Evolutionary conservation across 2,113 vertebrate species (phyloP), one percentile per base, ranked within the genome.

Genomic region (Morone saxatilis): DNA sequence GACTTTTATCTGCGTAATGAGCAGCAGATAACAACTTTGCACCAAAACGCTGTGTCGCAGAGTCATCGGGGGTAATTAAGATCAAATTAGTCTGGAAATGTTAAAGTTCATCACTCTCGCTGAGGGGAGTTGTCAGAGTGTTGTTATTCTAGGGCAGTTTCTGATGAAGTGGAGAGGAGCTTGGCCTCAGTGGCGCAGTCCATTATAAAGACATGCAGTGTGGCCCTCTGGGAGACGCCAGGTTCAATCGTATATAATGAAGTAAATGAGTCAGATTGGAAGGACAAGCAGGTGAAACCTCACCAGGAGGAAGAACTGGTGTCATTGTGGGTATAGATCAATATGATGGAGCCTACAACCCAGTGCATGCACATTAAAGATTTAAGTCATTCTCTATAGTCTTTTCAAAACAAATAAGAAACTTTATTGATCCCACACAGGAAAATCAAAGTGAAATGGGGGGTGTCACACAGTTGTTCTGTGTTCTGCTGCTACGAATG

Each of bases 1-100:
- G 76, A 72, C 60, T 69, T 80, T 84, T 65, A 76, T 85, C 78
- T 80, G 50, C 17, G 4, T 75, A 85, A 81, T 80, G 81, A 88
- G 85, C 66, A 71, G 41, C 9, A 1, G 70, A 76, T 61, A 72
- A 86, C 70, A 81, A 63, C 50, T 50, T 61, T 67, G 48, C 65
- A 59, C 61, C 36, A 14, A 38, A 47, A 67, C 41, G 72, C 66
- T 74, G 47, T 59, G 63, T 50, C 9, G 53, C 56, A 22, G 31
- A 71, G 63, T 56, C 63, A 78, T 84, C 75, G 5, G 4, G 8
- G 60, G 3, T 83, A 68, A 87, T 89, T 83, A 86, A 79, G 25
- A 91, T 89, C 82, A 86, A 80, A 86, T 87, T 63, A 86, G 76
- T 68, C 48, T 54, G 41, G 13, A 86, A 88, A 87, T 83, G 89